Evolutionary conservation across 2,113 vertebrate species (phyloP).

Genomic region (Elgaria multicarinata): DNA sequence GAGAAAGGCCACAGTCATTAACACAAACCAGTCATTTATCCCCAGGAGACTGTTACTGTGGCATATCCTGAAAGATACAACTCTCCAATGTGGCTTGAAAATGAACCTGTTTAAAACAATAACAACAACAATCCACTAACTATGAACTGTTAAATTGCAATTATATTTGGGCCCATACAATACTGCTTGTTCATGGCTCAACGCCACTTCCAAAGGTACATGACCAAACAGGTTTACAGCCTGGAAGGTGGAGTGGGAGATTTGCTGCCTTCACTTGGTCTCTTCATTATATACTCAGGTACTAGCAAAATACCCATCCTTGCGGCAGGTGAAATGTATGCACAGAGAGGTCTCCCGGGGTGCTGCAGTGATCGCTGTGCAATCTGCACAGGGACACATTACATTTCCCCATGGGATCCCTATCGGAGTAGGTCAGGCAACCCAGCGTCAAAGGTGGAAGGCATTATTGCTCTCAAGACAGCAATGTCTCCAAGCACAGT

Average conservation of each 20-base stretch:
- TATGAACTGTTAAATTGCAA: constrained; percentile 24
- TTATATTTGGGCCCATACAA: constrained; percentile 11
- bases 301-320: background rate
- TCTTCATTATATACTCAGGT: background rate
- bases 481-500: background rate
- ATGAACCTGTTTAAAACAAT: background rate
- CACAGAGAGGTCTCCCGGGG: background rate
- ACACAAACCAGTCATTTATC: constrained; percentile 42
- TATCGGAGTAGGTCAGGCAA: background rate
- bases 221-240: background rate
- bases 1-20: constrained; percentile 16
- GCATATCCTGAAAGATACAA: constrained; percentile 33
- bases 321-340: background rate
- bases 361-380: background rate
- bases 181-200: background rate
- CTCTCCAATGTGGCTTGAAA: constrained; percentile 55
- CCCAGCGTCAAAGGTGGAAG: background rate
- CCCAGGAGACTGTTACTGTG: constrained; percentile 34
- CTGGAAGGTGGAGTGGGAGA: background rate
- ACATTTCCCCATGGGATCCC: background rate
- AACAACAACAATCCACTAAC: background rate
- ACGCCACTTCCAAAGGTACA: background rate
- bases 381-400: background rate
- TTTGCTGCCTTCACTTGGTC: no score
- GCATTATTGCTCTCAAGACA: background rate